Conservation (phyloP, 2,888 invertebrate genomes). For the Epistrophe eligans region DNA sequence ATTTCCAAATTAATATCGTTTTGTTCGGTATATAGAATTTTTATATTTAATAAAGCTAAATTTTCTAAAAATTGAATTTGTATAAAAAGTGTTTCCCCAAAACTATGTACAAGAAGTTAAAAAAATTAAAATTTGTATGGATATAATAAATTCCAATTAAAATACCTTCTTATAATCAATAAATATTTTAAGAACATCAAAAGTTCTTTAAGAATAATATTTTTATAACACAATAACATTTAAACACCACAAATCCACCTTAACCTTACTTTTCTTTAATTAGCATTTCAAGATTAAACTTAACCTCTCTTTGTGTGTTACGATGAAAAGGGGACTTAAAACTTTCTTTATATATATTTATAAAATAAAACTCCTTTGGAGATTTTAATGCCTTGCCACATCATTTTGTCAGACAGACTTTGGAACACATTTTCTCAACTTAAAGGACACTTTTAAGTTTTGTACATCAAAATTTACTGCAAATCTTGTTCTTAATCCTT, state of each 20-base stretch:
- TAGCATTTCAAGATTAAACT: constrained; percentile 15
- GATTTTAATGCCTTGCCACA: constrained; percentile 50
- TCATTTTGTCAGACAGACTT: constrained; percentile 48
- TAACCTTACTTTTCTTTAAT: constrained; percentile 1
- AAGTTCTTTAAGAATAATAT: constrained; percentile 2
- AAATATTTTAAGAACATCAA: constrained; percentile 2
- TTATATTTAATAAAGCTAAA: too few relatives aligned
- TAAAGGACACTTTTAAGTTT: constrained; percentile 59
- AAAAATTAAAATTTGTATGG: too few relatives aligned
- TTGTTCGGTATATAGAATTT: too few relatives aligned
- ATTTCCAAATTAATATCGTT: too few relatives aligned
- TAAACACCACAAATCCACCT: constrained; percentile 16
- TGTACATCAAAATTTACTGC: constrained; percentile 68
- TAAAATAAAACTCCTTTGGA: constrained; percentile 39
- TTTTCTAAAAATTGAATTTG: too few relatives aligned
- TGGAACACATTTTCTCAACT: constrained; percentile 23
- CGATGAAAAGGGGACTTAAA: constrained; percentile 27
- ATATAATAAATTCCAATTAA: not conserved
- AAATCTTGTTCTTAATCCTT: constrained; percentile 44
- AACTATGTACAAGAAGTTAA: too few relatives aligned
- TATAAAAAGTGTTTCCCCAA: too few relatives aligned
- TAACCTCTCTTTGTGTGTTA: not conserved
- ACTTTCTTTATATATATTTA: constrained; percentile 10
- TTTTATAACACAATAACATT: not conserved
- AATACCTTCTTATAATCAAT: not conserved